Base-by-base conservation (phyloP, 2,888 invertebrate species). In the Eupithecia pulchellata region DNA sequence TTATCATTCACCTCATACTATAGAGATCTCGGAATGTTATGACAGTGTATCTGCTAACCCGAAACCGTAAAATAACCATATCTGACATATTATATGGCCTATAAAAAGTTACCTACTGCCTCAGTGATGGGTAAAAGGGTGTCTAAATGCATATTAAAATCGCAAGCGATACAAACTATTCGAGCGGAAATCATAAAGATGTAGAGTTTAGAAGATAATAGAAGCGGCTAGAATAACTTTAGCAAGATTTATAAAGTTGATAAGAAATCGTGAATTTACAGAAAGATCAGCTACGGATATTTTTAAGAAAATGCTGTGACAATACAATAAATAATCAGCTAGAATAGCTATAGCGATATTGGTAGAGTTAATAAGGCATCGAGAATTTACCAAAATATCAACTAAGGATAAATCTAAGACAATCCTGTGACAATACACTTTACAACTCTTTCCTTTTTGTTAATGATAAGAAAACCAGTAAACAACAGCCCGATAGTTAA, bases 21-120 rank as follows among this genome's bases (percentile, higher is more conserved):
- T 91, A 87, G 83, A 84, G 89, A 87, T 90, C 89, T 89, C 90
- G 89, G 88, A 93, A 93, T 92, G 92, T 93, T 92, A 92, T 93
- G 93, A 92, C 93, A 91, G 79, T 79, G 81, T 89, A 88, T 90
- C 90, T 87, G 85, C 85, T 85, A 85, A 81, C 88, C 88, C 88
- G 68, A 64, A 75, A 88, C 88, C 91, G 88, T 94, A 93, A 93
- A 94, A 94, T 90, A 92, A 88, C 92, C 92, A 91, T 93, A 91
- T 85, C 89, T 89, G 86, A 89, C 89, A 86, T 90, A 89, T 92
- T 92, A 93, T 92, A 91, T 85, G 86, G 88, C 85, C 89, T 88
- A 89, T 92, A 89, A 92, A 92, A 89, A 89, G 86, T 86, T 89
- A 88, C 86, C 86, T 87, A 86, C 84, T 83, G 84, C 83, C 80